Evolutionary conservation across 2,797 vertebrate species (phyloP).

Genomic region (Prionace glauca): DNA sequence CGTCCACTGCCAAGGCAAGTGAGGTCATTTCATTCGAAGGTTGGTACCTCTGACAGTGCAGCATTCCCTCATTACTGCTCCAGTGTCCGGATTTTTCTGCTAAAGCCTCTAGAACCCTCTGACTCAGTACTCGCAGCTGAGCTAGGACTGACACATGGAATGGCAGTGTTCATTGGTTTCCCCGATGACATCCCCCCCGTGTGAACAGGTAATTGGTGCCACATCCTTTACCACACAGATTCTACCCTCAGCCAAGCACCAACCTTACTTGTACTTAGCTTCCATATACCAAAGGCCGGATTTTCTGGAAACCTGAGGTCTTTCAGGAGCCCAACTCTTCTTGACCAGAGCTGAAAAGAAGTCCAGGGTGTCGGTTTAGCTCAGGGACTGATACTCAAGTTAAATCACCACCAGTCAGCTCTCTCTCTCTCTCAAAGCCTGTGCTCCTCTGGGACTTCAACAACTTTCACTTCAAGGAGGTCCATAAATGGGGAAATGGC

Average conservation of each 20-base stretch:
- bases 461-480: neutral
- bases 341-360: neutral
- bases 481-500: neutral
- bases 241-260: neutral
- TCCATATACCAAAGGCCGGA: neutral
- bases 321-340: neutral
- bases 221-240: neutral
- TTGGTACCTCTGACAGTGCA: neutral
- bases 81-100: neutral
- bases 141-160: neutral
- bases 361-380: too few relatives aligned
- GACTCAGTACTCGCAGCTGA: neutral
- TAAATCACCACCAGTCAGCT: too few relatives aligned
- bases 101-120: neutral
- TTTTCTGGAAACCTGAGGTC: neutral
- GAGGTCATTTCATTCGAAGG: neutral
- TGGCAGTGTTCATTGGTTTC: neutral
- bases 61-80: neutral
- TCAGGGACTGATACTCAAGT: too few relatives aligned
- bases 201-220: neutral
- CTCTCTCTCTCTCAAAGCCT: too few relatives aligned
- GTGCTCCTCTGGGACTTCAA: too few relatives aligned
- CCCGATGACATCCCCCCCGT: neutral
- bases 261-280: neutral
- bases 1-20: neutral